These are phyloP conservation scores for Coelinius sp. DNA, from an alignment of 2,888 invertebrate genomes.

Conservation along the genomic window DNA sequence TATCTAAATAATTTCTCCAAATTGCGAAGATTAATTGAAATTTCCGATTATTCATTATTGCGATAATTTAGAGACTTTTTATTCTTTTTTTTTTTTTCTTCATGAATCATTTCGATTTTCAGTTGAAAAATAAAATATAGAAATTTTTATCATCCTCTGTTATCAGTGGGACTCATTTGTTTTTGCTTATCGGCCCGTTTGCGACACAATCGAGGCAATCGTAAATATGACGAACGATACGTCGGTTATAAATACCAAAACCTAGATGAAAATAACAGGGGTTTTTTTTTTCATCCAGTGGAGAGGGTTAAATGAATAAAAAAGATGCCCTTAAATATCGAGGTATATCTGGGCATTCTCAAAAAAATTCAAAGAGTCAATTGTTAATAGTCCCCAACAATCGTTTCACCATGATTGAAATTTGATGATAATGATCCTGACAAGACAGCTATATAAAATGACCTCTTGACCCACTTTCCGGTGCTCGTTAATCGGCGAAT, in stretches of 20 bases:
- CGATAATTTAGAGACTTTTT: not conserved
- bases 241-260: not conserved
- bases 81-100: too few relatives aligned
- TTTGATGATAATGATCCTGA: conserved; percentile 12
- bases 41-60: not conserved
- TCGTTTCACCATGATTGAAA: not conserved
- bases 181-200: conserved; percentile 62
- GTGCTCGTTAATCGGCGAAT: conserved; percentile 34
- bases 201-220: conserved; percentile 53
- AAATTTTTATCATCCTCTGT: conserved; percentile 49
- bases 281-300: not conserved
- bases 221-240: conserved; percentile 62
- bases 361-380: not conserved
- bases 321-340: not conserved
- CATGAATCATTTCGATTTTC: not conserved
- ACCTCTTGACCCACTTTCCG: conserved; percentile 35
- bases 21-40: not conserved
- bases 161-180: conserved; percentile 64
- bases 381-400: not conserved
- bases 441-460: conserved; percentile 7
- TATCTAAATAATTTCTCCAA: not conserved
- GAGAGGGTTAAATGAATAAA: not conserved
- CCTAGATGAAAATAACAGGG: not conserved
- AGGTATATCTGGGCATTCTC: not conserved
- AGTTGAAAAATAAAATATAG: not conserved